Evolutionary conservation across 2,888 invertebrate species (phyloP).

Genomic region (Agonum fuliginosum): DNA sequence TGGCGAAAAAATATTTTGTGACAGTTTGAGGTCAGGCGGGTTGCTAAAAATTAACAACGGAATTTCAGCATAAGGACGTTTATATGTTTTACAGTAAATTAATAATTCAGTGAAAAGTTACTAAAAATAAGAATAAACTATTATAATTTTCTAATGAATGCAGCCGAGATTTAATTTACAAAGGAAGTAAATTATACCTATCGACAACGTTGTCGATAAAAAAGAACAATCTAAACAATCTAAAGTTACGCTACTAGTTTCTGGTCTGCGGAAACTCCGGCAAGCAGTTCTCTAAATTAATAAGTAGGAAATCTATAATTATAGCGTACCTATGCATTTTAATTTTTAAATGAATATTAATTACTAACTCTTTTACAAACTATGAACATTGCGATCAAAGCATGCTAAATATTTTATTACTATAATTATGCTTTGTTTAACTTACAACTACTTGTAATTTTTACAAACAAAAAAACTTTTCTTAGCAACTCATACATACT

Average conservation of each 20-base stretch:
- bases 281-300: conserved; percentile 9
- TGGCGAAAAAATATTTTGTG: too few relatives aligned
- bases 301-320: conserved; percentile 19
- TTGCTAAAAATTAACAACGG: too few relatives aligned
- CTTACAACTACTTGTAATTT: not conserved
- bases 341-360: conserved; percentile 23
- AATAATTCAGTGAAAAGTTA: too few relatives aligned
- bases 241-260: conserved; percentile 2
- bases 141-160: not conserved
- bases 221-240: not conserved
- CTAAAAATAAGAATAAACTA: not conserved
- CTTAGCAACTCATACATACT: too few relatives aligned
- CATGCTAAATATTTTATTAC: conserved; percentile 13
- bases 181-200: conserved; percentile 1
- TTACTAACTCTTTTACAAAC: not conserved
- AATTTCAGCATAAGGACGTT: too few relatives aligned
- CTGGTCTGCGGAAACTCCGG: not conserved
- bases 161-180: not conserved
- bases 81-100: too few relatives aligned
- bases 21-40: too few relatives aligned
- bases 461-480: too few relatives aligned
- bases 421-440: not conserved
- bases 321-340: not conserved
- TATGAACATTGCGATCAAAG: not conserved
- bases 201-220: not conserved